Base-by-base conservation (phyloP, 2,888 invertebrate species). In the Eudasyphora cyanicolor region DNA sequence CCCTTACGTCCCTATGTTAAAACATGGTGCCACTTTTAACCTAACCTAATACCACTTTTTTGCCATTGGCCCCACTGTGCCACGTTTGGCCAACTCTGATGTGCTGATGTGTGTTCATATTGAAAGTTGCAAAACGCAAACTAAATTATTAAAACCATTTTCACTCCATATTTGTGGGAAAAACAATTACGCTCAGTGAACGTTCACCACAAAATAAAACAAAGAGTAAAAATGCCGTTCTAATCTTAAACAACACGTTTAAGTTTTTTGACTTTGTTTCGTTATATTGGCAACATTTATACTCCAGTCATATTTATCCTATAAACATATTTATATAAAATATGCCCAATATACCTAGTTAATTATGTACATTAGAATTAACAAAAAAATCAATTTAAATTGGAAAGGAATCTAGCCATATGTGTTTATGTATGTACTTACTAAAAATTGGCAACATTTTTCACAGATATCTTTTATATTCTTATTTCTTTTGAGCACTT, bases 391-490 rank as follows among this genome's bases (percentile, higher is more conserved):
- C 6, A n/a, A 14, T 57, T 54, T 54, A 38, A 38, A 38, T 38
- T 4, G 2, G 2, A 38, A 38, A 38, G 2, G 2, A 38, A 38
- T 8, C n/a, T n/a, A 10, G 32, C 2, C 7, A 38, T 38, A 27
- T 10, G 29, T n/a, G n/a, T n/a, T n/a, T 76, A 38, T 64, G 17
- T 10, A 54, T 49, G 49, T 45, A 83, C 83, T 83, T 80, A 83
- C 83, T 77, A 38, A 80, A 80, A 42, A 83, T 80, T 14, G 49
- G 70, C 57, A 83, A 70, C 83, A 83, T 83, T 74, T 57, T 80
- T 42, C 49, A 71, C 17, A 70, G 29, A 29, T 74, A 10, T 45
- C 7, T 74, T n/a, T 74, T 7, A 17, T 45, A 17, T 76, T 38
- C 12, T 38, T 6, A 32, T 32, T 32, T n/a, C n/a, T n/a, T 32